phyloP scores from a whole-genome alignment of 2,797 vertebrate species.

The Spinibarbus caldwelli region DNA sequence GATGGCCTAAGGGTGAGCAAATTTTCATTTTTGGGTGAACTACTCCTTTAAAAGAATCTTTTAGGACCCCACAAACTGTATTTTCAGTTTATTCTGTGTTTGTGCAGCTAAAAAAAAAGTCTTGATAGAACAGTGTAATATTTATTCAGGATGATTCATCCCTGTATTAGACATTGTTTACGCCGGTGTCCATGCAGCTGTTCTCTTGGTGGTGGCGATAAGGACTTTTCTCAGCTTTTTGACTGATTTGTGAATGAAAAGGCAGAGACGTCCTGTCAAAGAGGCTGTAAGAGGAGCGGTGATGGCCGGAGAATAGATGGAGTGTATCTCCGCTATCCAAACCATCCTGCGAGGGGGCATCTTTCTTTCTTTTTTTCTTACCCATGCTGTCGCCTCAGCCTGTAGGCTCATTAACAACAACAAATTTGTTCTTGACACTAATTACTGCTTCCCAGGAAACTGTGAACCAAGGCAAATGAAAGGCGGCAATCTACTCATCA shows the following conservation, averaged over 20 bases:
- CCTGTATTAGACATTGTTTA: conserved; percentile 12
- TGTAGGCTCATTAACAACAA: conserved; percentile 80
- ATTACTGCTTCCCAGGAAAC: conserved; percentile 74
- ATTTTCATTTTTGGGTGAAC: not conserved
- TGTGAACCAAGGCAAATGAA: conserved; percentile 74
- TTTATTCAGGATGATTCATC: conserved; percentile 23
- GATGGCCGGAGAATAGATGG: conserved; percentile 9
- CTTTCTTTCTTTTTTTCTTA: conserved; percentile 3
- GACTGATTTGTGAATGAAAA: conserved; percentile 35
- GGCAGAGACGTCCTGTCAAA: not conserved
- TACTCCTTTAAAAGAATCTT: not conserved
- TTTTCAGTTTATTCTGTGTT: not conserved
- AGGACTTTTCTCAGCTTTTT: conserved; percentile 6
- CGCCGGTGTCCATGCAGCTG: not conserved
- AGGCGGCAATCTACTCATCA: conserved; percentile 76
- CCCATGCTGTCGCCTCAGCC: conserved; percentile 69
- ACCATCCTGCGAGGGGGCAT: conserved; percentile 35
- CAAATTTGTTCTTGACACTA: conserved; percentile 81
- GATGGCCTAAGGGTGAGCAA: not conserved
- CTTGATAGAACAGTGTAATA: not conserved
- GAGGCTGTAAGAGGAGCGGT: conserved; percentile 4
- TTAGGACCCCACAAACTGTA: not conserved
- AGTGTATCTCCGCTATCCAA: conserved; percentile 43
- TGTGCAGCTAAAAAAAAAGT: not conserved
- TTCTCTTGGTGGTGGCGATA: conserved; percentile 12